Evolutionary conservation across 2,797 vertebrate genomes (phyloP).

Genomic region (Enteromius paludinosus): DNA sequence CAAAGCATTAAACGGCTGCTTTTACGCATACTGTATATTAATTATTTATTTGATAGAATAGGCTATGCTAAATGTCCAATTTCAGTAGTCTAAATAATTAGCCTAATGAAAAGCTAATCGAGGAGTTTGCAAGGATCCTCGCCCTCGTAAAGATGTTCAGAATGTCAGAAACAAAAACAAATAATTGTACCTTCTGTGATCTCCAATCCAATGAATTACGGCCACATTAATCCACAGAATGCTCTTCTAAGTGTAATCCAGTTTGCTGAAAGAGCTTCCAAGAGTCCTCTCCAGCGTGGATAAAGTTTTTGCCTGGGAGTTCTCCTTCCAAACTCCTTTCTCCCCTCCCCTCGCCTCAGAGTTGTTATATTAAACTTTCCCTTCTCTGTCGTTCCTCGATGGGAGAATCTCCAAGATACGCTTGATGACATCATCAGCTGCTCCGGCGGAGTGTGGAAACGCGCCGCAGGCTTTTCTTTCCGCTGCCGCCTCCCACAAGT

Average conservation of each 20-base stretch:
- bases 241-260: slow-evolving; percentile 50
- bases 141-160: neutral
- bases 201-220: slow-evolving; percentile 66
- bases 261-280: slow-evolving; percentile 52
- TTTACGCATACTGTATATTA: neutral
- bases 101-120: neutral
- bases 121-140: neutral
- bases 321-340: slow-evolving; percentile 72
- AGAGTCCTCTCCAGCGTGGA: slow-evolving; percentile 61
- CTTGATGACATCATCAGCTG: slow-evolving; percentile 74
- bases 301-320: slow-evolving; percentile 67
- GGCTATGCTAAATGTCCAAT: neutral
- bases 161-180: slow-evolving; percentile 15
- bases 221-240: slow-evolving; percentile 72
- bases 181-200: slow-evolving; percentile 71
- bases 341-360: slow-evolving; percentile 64
- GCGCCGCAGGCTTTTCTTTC: slow-evolving; percentile 54
- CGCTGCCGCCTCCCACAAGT: slow-evolving; percentile 40
- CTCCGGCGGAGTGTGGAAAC: slow-evolving; percentile 57
- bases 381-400: slow-evolving; percentile 39
- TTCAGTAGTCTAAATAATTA: neutral
- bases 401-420: slow-evolving; percentile 64
- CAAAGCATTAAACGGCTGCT: neutral
- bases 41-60: neutral
- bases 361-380: slow-evolving; percentile 65